These are phyloP conservation scores for Brienomyrus brachyistius DNA, from an alignment of 2,113 vertebrate species.

Conservation along the genomic window DNA sequence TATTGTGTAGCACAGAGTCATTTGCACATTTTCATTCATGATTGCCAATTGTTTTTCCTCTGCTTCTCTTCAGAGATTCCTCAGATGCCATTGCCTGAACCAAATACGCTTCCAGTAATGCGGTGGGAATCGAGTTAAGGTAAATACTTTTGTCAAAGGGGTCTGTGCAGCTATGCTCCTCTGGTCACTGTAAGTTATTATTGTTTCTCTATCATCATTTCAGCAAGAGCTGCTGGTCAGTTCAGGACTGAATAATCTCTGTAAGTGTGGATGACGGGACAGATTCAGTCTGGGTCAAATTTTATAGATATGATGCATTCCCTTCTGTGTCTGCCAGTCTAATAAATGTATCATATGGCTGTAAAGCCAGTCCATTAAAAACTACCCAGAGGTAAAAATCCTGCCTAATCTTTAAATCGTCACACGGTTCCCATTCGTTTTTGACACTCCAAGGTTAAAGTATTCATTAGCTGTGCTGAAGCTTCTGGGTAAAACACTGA, in stretches of 20 bases:
- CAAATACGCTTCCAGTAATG: background rate
- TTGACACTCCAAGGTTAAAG: constrained; percentile 33
- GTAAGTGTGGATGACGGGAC: background rate
- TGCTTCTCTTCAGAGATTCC: background rate
- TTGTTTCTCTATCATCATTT: background rate
- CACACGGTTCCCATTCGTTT: constrained; percentile 18
- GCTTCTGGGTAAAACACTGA: background rate
- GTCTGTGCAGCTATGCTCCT: too few relatives aligned
- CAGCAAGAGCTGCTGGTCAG: background rate
- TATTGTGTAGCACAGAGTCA: background rate
- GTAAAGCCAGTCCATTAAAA: constrained; percentile 34
- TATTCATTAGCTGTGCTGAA: constrained; percentile 8
- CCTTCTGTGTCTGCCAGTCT: constrained; percentile 17
- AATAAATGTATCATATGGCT: constrained; percentile 34
- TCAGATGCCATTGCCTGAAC: background rate
- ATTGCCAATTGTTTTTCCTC: background rate
- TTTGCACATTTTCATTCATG: background rate
- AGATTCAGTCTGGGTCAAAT: constrained; percentile 19
- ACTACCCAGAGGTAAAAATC: constrained; percentile 21
- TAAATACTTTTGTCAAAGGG: background rate
- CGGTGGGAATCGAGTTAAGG: background rate
- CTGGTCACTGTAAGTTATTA: background rate
- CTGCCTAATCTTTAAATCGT: constrained; percentile 37
- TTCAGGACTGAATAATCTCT: background rate
- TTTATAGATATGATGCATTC: constrained; percentile 16